Conservation (phyloP, 1,140 invertebrate genomes). For the Pseudachorutes palmiensis region DNA sequence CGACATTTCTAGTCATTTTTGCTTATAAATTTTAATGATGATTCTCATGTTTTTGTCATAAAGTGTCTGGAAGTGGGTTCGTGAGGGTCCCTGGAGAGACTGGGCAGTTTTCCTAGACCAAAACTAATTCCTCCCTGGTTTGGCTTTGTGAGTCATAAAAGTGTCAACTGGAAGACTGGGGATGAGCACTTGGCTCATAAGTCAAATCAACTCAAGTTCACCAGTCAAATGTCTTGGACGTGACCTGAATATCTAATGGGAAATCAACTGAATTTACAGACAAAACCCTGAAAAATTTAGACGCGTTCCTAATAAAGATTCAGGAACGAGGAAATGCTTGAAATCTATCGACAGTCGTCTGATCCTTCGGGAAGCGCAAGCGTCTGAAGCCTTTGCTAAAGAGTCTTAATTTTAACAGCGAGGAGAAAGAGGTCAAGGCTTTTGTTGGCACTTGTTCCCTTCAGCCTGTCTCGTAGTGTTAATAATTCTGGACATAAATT, state of each 20-base stretch:
- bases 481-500: not conserved
- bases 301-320: not conserved
- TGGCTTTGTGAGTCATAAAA: constrained; percentile 6
- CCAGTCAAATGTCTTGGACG: not conserved
- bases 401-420: not conserved
- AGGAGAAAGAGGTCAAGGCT: not conserved
- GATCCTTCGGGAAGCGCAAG: too few species aligned
- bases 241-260: not conserved
- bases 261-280: not conserved
- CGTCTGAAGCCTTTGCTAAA: too few species aligned
- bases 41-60: not conserved
- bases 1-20: too few species aligned
- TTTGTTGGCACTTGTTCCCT: not conserved
- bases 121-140: not conserved
- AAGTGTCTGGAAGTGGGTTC: not conserved
- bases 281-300: too few species aligned
- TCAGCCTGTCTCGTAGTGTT: not conserved
- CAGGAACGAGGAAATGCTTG: not conserved
- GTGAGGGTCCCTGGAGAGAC: constrained; percentile 2
- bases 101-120: not conserved
- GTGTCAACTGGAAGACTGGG: not conserved
- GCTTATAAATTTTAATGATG: too few species aligned
- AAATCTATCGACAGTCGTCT: too few species aligned
- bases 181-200: not conserved
- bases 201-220: not conserved